Percentiles rank a stretch among this genome's conserved stretches.
Conservation (phyloP, 2,113 vertebrate genomes). For the Pedetes capensis region DNA sequence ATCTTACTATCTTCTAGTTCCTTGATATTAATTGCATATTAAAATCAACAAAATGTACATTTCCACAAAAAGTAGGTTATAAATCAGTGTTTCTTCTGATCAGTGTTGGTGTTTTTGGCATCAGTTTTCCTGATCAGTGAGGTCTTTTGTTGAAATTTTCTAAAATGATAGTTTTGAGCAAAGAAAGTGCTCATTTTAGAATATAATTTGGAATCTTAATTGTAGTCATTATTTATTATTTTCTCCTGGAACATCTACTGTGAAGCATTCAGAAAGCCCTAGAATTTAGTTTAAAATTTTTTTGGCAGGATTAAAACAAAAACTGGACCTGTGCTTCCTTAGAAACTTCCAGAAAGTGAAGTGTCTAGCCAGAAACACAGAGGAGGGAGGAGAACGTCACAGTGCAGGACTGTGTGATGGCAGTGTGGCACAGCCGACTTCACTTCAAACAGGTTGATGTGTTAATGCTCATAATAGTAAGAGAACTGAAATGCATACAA, state of each 20-base stretch:
- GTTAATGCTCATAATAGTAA: not conserved
- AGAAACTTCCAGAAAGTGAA: slow-evolving; percentile 42
- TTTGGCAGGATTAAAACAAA: slow-evolving; percentile 24
- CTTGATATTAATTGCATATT: not conserved
- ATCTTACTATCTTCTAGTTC: slow-evolving; percentile 12
- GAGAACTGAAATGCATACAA: not conserved
- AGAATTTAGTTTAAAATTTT: not conserved
- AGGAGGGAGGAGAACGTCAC: not conserved
- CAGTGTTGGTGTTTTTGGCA: not conserved
- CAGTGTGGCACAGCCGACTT: not conserved
- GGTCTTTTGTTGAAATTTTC: slow-evolving; percentile 17
- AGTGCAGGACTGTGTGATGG: fast-evolving
- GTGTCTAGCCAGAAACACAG: not conserved
- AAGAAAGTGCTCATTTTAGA: not conserved
- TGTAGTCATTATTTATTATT: not conserved
- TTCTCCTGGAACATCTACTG: slow-evolving; percentile 55
- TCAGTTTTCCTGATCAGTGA: not conserved
- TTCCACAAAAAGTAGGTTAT: slow-evolving; percentile 9
- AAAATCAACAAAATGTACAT: slow-evolving; percentile 34
- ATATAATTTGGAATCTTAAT: not conserved
- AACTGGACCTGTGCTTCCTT: not conserved
- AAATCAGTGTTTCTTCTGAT: not conserved
- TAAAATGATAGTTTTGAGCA: not conserved
- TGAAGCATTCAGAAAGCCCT: slow-evolving; percentile 54
- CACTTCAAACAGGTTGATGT: not conserved